Evolutionary conservation across 2,113 vertebrate species (phyloP).

Genomic region (Tetrao urogallus): DNA sequence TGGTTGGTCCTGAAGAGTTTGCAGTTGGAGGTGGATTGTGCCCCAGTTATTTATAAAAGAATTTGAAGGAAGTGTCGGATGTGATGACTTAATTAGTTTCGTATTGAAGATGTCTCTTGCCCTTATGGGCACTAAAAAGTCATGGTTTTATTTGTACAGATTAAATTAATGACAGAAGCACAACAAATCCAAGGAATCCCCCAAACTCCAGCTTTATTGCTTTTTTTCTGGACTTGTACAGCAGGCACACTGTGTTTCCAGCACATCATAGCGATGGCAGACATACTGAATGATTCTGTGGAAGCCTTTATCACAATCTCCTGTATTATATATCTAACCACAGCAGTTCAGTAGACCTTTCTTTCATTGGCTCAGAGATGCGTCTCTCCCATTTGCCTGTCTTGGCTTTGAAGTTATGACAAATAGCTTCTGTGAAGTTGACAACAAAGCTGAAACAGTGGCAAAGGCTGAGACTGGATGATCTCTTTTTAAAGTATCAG

Average conservation of each 20-base stretch:
- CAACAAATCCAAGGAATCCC: background rate
- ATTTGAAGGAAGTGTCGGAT: background rate
- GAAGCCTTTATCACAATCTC: background rate
- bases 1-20: background rate
- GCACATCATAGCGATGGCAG: background rate
- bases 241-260: accelerated
- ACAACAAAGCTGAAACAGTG: background rate
- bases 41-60: background rate
- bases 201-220: background rate
- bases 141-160: background rate
- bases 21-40: background rate
- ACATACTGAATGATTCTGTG: background rate
- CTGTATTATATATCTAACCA: background rate
- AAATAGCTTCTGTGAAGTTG: background rate
- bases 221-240: background rate
- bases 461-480: background rate
- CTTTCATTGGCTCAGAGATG: background rate
- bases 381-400: background rate
- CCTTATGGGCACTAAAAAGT: background rate
- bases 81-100: background rate
- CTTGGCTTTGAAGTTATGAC: background rate
- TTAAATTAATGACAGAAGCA: background rate
- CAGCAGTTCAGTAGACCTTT: background rate
- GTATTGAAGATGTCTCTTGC: background rate
- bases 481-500: background rate